These are phyloP conservation scores for Cosmopolites sordidus DNA, from an alignment of 2,888 invertebrate species.

Conservation along the genomic window DNA sequence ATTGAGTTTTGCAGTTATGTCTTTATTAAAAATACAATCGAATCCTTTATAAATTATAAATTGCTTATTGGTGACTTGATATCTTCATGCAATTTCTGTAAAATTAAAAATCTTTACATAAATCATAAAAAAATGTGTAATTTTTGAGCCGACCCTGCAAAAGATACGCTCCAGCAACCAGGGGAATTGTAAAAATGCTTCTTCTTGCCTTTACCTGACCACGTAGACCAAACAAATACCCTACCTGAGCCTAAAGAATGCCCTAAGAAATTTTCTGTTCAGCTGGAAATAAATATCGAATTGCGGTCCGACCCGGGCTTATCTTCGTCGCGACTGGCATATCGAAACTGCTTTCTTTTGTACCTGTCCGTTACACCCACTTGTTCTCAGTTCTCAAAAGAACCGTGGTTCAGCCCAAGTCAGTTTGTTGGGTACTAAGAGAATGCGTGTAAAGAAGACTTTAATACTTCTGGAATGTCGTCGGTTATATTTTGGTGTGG, in stretches of 20 bases:
- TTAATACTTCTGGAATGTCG: constrained; percentile 12
- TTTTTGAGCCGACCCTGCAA: constrained; percentile 14
- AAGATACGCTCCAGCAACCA: constrained; percentile 31
- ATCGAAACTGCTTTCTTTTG: constrained; percentile 33
- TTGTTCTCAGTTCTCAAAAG: constrained; percentile 30
- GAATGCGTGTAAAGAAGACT: constrained; percentile 9
- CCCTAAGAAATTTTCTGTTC: constrained; percentile 39
- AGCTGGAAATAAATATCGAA: constrained; percentile 40
- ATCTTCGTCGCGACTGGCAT: background rate
- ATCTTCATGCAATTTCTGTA: too few species aligned
- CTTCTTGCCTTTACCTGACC: constrained; percentile 32
- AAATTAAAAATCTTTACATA: too few species aligned
- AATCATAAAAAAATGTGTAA: too few species aligned
- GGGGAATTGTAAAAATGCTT: constrained; percentile 24
- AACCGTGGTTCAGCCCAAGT: constrained; percentile 20
- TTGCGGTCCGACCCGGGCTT: background rate
- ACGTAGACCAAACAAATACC: constrained; percentile 25
- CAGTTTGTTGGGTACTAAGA: constrained; percentile 20
- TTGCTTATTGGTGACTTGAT: too few species aligned
- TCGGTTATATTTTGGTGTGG: constrained; percentile 14
- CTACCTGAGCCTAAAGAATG: constrained; percentile 36
- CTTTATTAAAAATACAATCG: too few species aligned
- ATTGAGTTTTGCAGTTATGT: too few species aligned
- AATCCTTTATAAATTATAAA: too few species aligned
- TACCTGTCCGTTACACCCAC: constrained; percentile 37